Evolutionary conservation across 37 sponge, comb jelly and placozoan species (phyloP), one percentile per base, ranked within the genome.

Genomic region (Crambe crambe): DNA sequence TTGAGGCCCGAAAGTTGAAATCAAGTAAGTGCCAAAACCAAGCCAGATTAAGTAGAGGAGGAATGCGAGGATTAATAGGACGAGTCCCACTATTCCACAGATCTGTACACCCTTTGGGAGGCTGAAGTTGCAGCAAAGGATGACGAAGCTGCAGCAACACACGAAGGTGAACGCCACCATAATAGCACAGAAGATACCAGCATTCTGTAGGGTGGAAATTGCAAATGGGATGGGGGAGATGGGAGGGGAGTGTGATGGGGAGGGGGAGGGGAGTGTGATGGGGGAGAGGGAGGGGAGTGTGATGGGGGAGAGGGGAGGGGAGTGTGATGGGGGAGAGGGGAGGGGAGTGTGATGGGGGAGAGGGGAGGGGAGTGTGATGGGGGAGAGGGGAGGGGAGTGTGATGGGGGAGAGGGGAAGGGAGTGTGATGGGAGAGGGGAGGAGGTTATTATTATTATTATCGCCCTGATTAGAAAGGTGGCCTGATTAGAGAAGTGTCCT

Each of bases 81-180:
- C 37, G 43, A 70, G 39, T 20, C 71, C 71, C 1, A 70, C 12
- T 41, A 41, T 4, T 2, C 37, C 43, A 3, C 20, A 4, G 12
- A 70, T 21, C 71, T 70, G 37, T 41, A 40, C 23, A 1, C 21
- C 3, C n/a, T 25, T 12, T 1, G 41, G 71, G 12, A 70, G 71
- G 23, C 9, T 35, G n/a, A 70, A 25, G 8, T 42, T 42, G 27
- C 71, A 70, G 27, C 41, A 70, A 3, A 70, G 43, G 9, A 22
- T 1, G 27, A 70, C 37, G 71, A 40, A 70, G n/a, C 71, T 70
- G n/a, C 21, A 38, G 43, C 71, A 70, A 15, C 71, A 70, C 2
- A 38, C 10, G 43, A 21, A 17, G n/a, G 42, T 40, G 42, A 70
- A 40, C 26, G n/a, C 23, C n/a, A 70, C 43, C 42, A 70, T 40